These are phyloP conservation scores for Athene cunicularia DNA, from an alignment of 2,113 vertebrate species.

Conservation along the genomic window DNA sequence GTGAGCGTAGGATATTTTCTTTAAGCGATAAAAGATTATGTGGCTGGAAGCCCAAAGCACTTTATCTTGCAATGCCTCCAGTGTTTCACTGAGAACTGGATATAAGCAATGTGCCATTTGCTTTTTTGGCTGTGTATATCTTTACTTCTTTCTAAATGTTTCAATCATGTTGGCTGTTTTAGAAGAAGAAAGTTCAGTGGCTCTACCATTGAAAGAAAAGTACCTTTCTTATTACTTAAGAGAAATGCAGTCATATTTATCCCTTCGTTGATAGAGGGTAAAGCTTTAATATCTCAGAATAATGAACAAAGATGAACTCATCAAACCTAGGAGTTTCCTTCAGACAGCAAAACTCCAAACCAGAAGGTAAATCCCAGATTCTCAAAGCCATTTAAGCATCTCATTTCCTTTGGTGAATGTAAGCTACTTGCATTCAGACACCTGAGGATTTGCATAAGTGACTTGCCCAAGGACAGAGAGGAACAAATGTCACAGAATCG, in stretches of 20 bases:
- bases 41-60: slow-evolving; percentile 62
- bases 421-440: neutral
- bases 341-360: neutral
- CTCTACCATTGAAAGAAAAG: slow-evolving; percentile 31
- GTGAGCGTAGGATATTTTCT: slow-evolving; percentile 50
- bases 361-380: neutral
- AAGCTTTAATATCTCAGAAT: neutral
- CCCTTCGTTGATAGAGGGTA: neutral
- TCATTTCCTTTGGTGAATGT: neutral
- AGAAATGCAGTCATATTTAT: neutral
- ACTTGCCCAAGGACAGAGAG: neutral
- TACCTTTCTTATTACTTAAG: slow-evolving; percentile 32
- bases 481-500: neutral
- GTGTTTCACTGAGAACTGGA: slow-evolving; percentile 42
- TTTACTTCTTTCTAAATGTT: slow-evolving; percentile 10
- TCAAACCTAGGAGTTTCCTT: neutral
- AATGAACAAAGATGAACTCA: neutral
- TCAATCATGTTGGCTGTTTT: neutral
- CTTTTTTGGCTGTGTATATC: slow-evolving; percentile 37
- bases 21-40: slow-evolving; percentile 42
- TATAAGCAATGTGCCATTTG: slow-evolving; percentile 48
- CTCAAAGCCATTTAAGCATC: neutral
- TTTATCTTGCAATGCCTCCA: slow-evolving; percentile 49
- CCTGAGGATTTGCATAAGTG: neutral
- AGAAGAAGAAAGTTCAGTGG: slow-evolving; percentile 19